Percentiles rank a stretch among this genome's conserved stretches.
Conservation (phyloP, 2,797 vertebrate genomes). For the Danio albolineatus region DNA sequence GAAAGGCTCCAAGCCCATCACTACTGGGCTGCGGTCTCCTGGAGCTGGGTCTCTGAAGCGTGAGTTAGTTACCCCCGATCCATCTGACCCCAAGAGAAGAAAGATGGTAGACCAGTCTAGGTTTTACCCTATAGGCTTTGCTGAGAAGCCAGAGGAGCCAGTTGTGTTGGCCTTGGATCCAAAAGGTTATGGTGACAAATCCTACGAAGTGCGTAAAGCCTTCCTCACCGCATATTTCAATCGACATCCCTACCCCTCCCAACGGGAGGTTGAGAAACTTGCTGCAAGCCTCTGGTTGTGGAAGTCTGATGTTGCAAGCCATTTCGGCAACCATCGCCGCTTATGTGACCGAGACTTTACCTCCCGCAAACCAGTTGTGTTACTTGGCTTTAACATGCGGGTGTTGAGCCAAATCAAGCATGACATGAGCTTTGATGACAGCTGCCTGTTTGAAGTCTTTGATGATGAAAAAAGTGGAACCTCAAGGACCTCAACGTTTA, state of each 20-base stretch:
- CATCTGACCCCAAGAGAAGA: slow-evolving; percentile 84
- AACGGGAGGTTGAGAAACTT: slow-evolving; percentile 91
- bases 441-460: slow-evolving; percentile 82
- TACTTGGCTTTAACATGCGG: slow-evolving; percentile 95
- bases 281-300: slow-evolving; percentile 94
- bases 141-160: slow-evolving; percentile 83
- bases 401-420: slow-evolving; percentile 91
- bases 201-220: slow-evolving; percentile 92
- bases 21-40: slow-evolving; percentile 79
- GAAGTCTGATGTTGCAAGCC: slow-evolving; percentile 94
- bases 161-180: slow-evolving; percentile 90
- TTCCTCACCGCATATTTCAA: slow-evolving; percentile 97
- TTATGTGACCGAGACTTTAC: slow-evolving; percentile 86
- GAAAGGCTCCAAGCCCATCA: slow-evolving; percentile 82
- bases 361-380: slow-evolving; percentile 83
- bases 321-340: slow-evolving; percentile 89
- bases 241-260: slow-evolving; percentile 88
- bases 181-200: slow-evolving; percentile 91
- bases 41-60: slow-evolving; percentile 86
- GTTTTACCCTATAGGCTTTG: slow-evolving; percentile 78
- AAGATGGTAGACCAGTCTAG: slow-evolving; percentile 78
- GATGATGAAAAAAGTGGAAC: slow-evolving; percentile 74
- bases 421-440: slow-evolving; percentile 86
- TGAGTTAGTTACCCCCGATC: slow-evolving; percentile 82
- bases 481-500: slow-evolving; percentile 79